Evolutionary conservation across 2,888 invertebrate species (phyloP).

Genomic region (Habroteleia sp.): DNA sequence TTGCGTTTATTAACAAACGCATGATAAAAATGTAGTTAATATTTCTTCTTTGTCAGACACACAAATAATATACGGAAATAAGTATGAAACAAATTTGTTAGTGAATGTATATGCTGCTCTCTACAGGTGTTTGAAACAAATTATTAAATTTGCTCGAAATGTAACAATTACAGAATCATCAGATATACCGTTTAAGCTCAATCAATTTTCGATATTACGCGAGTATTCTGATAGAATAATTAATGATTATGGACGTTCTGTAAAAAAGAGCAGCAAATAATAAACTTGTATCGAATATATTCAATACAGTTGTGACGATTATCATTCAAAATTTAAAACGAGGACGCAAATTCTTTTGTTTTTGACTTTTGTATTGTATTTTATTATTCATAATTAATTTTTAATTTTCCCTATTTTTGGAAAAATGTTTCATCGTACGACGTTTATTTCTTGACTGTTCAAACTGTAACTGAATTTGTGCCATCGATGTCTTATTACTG

Average conservation of each 20-base stretch:
- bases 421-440: not conserved
- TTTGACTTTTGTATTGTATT: too few species aligned
- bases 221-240: constrained; percentile 77
- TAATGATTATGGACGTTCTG: constrained; percentile 71
- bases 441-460: constrained; percentile 43
- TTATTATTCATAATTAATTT: too few species aligned
- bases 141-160: too few species aligned
- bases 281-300: constrained; percentile 72
- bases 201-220: constrained; percentile 61
- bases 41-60: constrained; percentile 23
- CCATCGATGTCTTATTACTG: constrained; percentile 59
- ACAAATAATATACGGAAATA: constrained; percentile 6
- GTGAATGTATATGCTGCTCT: constrained; percentile 65
- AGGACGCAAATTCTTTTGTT: not conserved
- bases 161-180: too few species aligned
- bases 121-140: constrained; percentile 66
- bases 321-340: constrained; percentile 48
- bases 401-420: not conserved
- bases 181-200: too few species aligned
- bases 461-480: constrained; percentile 56
- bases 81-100: constrained; percentile 33
- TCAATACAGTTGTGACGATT: constrained; percentile 65
- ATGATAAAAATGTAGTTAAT: not conserved
- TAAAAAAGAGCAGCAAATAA: constrained; percentile 69
- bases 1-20: constrained; percentile 16